Evolutionary conservation across 2,797 vertebrate species (phyloP).

Genomic region (Anguilla pacifica): DNA sequence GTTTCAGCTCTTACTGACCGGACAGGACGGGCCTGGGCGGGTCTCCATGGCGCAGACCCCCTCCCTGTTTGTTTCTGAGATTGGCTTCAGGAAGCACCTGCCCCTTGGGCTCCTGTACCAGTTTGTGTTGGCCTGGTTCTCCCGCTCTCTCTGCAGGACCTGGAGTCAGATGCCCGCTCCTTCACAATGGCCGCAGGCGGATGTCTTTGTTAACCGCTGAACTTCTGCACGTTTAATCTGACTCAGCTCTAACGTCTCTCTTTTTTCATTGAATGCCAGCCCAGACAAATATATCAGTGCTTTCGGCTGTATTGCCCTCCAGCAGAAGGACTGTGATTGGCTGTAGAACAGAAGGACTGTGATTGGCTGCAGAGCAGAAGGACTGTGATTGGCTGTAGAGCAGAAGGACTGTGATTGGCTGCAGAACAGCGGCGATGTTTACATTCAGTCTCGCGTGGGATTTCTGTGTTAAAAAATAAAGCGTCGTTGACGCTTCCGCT

Average conservation of each 20-base stretch:
- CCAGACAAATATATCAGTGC: slow-evolving; percentile 30
- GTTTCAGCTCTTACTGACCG: neutral
- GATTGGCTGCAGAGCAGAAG: too few relatives aligned
- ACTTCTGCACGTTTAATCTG: neutral
- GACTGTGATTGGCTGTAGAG: too few relatives aligned
- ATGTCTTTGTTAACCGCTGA: neutral
- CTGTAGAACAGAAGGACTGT: neutral
- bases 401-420: too few relatives aligned
- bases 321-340: too few relatives aligned
- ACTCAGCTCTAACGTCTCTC: neutral
- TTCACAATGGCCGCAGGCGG: neutral
- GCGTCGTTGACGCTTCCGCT: neutral
- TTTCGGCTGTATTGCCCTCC: neutral
- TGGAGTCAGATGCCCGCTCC: neutral
- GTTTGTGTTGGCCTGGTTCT: neutral
- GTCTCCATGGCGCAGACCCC: neutral
- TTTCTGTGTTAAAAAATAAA: neutral
- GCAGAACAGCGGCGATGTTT: neutral
- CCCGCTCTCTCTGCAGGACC: too few relatives aligned
- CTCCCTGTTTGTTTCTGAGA: slow-evolving; percentile 32
- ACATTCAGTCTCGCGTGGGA: neutral
- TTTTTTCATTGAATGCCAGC: neutral
- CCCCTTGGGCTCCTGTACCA: slow-evolving; percentile 26
- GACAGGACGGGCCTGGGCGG: neutral
- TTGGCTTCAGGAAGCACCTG: slow-evolving; percentile 65